Evolutionary conservation across 2,797 vertebrate genomes (phyloP).

Genomic region (Lagorchestes hirsutus): DNA sequence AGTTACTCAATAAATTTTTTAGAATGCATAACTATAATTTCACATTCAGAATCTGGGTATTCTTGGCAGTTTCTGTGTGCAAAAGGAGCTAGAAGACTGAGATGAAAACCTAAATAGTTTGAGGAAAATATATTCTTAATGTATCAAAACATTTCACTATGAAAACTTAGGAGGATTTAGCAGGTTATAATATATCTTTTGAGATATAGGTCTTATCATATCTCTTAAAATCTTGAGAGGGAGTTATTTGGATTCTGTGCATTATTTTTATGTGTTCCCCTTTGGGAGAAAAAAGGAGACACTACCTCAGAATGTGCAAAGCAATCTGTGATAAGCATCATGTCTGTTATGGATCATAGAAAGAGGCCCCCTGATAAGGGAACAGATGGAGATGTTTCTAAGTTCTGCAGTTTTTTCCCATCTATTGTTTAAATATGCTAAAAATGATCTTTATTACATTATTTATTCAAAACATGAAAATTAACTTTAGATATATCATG

Average conservation of each 20-base stretch:
- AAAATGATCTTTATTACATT: not conserved
- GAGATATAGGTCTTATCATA: not conserved
- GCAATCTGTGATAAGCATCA: not conserved
- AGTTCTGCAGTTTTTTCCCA: not conserved
- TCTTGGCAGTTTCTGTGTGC: not conserved
- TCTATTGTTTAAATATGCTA: not conserved
- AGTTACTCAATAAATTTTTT: not conserved
- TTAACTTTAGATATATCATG: not conserved
- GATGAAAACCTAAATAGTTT: not conserved
- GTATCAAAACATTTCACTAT: not conserved
- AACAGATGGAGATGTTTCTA: not conserved
- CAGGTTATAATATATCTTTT: not conserved
- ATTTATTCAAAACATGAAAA: not conserved
- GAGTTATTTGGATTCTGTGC: not conserved
- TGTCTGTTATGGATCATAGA: not conserved
- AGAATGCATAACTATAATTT: not conserved
- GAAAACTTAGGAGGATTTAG: not conserved
- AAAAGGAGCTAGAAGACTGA: not conserved
- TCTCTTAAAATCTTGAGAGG: not conserved
- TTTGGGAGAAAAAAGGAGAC: not conserved
- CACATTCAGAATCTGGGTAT: not conserved
- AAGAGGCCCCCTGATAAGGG: not conserved
- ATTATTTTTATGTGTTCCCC: not conserved
- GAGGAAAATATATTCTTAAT: not conserved
- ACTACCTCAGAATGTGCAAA: not conserved